A percentile compares a stretch with the other conserved stretches of the same genome.
phyloP scores from a whole-genome alignment of 2,113 vertebrate species.

The Burhinus bistriatus region DNA sequence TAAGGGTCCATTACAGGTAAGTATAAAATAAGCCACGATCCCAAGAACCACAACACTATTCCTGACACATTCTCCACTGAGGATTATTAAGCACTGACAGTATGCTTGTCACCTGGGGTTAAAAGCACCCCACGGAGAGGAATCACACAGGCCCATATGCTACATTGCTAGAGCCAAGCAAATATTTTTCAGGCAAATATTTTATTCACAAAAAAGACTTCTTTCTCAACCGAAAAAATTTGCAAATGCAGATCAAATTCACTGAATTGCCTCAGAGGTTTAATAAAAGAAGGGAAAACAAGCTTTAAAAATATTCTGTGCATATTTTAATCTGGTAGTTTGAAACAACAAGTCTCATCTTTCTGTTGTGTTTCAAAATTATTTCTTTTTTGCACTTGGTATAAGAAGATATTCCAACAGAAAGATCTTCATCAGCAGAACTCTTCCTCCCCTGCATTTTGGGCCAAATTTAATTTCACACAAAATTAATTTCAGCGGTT shows the following conservation, averaged over 20 bases:
- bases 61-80: background rate
- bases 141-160: conserved; percentile 29
- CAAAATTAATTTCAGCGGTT: background rate
- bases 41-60: background rate
- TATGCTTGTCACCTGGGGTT: conserved; percentile 18
- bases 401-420: background rate
- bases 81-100: background rate
- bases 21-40: background rate
- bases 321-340: background rate
- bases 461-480: background rate
- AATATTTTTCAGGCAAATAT: conserved; percentile 34
- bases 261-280: background rate
- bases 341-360: background rate
- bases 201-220: conserved; percentile 20
- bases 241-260: conserved; percentile 14
- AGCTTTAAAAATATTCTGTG: background rate
- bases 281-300: background rate
- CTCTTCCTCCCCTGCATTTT: background rate
- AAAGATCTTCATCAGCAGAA: background rate
- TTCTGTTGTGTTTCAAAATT: background rate
- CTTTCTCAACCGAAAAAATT: background rate
- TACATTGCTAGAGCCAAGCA: background rate
- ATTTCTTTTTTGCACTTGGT: background rate
- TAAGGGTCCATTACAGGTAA: background rate
- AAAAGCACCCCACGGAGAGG: background rate